Base-by-base conservation (phyloP, 2,113 vertebrate genomes). In the Strigops habroptila region DNA sequence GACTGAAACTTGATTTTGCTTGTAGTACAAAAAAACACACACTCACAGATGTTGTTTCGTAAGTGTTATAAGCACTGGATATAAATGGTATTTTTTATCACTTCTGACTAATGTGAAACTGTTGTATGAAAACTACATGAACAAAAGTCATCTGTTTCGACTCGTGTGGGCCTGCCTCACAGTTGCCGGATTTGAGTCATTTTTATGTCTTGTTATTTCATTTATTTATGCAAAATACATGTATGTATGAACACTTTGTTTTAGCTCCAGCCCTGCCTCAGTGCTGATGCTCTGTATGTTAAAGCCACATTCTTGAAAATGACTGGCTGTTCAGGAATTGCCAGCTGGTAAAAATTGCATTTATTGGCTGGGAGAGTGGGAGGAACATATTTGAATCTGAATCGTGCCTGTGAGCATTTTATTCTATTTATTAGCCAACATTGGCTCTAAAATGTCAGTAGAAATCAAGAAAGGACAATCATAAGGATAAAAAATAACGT, bases 31-130 rank as follows among this genome's bases (percentile, higher is more conserved):
- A 95, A 98, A 96, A 97, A 98, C 95, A 97, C 98, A 98, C 98
- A 98, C 97, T 97, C 98, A 98, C 98, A 99, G 99, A 99, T 98
- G 95, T 98, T 98, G 98, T 99, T 99, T 99, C 98, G 87, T 98
- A 99, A 99, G 99, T 99, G 99, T 99, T 99, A 98, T 98, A 99
- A 99, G 99, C 99, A 99, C 99, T 99, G 99, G 99, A 99, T 99
- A 99, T 99, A 99, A 99, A 99, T 99, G 99, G 99, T 99, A 99
- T 99, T 99, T 99, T 98, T 99, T 99, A 99, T 99, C 99, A 98
- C 99, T 99, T 99, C 99, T 99, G 99, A 99, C 98, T 99, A 99
- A 99, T 99, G 99, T 99, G 99, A 99, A 99, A 98, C 98, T 99
- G 98, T 99, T 98, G 98, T 99, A 99, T 97, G 97, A 99, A 98